A percentile compares a stretch with the other conserved stretches of the same genome.
phyloP scores from a whole-genome alignment of 2,888 invertebrate species.

The Azorinus chamasolen region DNA sequence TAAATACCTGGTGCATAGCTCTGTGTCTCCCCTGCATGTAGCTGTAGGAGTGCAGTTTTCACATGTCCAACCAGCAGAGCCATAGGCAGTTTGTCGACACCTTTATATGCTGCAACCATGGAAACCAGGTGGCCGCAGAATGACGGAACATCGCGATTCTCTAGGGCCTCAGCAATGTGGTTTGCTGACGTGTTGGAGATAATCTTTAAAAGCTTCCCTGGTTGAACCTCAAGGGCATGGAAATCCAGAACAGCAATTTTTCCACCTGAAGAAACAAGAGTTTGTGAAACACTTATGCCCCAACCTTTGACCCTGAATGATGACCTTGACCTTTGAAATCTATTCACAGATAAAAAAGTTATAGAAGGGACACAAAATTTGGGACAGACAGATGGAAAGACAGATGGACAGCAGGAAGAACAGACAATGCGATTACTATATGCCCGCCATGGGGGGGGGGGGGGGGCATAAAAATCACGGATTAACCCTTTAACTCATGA shows the following conservation, averaged over 20 bases:
- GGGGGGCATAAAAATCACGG: too few species aligned
- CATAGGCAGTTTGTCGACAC: conserved; percentile 78
- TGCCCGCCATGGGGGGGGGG: too few species aligned
- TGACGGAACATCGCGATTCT: conserved; percentile 60
- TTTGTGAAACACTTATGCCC: too few species aligned
- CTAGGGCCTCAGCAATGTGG: conserved; percentile 71
- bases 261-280: conserved; percentile 69
- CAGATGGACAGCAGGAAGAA: too few species aligned
- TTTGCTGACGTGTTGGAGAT: conserved; percentile 76
- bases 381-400: too few species aligned
- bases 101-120: conserved; percentile 79
- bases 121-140: conserved; percentile 84
- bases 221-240: conserved; percentile 80
- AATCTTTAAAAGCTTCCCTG: conserved; percentile 80
- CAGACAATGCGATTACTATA: too few species aligned
- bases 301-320: too few species aligned
- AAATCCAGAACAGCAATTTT: conserved; percentile 78
- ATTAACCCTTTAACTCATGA: too few species aligned
- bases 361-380: too few species aligned
- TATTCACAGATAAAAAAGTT: too few species aligned
- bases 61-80: conserved; percentile 83
- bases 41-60: conserved; percentile 76
- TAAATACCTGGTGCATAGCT: conserved; percentile 63
- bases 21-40: conserved; percentile 69
- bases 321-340: too few species aligned